Base-by-base conservation (phyloP, 2,888 invertebrate genomes). In the Saturnia japonica region DNA sequence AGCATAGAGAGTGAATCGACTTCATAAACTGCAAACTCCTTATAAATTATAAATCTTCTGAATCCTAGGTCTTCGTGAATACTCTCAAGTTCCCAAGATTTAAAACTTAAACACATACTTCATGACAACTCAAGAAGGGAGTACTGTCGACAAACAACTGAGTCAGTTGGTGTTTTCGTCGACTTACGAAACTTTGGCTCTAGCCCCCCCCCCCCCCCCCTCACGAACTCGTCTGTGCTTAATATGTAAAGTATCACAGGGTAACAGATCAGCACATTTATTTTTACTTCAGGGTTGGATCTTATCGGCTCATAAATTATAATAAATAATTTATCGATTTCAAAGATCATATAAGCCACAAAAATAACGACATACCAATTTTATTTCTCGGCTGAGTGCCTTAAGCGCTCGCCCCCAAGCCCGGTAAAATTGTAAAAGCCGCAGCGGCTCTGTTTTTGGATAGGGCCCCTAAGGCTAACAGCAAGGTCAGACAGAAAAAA, bases 171-270 rank as follows among this genome's bases (percentile, higher is more conserved):
- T 70, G 67, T 67, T 68, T 70, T 42, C n/a, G 45, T 34, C 47
- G 70, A 69, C 69, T 67, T 68, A 19, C 34, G 67, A 57, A 68
- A 76, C 77, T 77, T 74, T 74, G 77, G 54, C 40, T 70, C 68
- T 43, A 57, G 42, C 70, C 69, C 34, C 60, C 28, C 67, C 67
- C 34, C 28, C 76, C 47, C 70, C 69, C 34, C 60, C 28, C 67
- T 69, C 34, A 43, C 76, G 73, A 83, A 85, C 74, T 87, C 82
- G 77, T 82, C 77, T 68, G 43, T 42, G 75, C 78, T 80, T 87
- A 86, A 88, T 87, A 88, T 86, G 87, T 88, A 86, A 87, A 88
- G 87, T 84, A 86, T 87, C 83, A 86, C 81, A 68, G 78, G 76
- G 74, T 74, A 68, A 77, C 28, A 84, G 87, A 88, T 89, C 87